Conservation (phyloP, 2,888 invertebrate species). For the Xestobium rufovillosum region DNA sequence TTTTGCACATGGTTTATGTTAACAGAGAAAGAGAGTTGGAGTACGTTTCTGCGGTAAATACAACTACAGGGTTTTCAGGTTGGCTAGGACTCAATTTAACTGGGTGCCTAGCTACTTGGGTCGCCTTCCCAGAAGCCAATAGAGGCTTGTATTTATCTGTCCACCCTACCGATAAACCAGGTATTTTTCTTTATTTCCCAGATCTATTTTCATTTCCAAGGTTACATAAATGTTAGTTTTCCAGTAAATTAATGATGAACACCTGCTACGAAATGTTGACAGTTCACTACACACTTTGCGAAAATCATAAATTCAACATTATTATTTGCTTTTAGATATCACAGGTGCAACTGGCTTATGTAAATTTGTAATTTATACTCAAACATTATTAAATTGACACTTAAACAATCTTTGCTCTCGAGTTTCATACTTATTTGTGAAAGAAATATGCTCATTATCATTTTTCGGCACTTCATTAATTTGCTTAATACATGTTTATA, state of each 20-base stretch:
- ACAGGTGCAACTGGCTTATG: no score
- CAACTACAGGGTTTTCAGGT: constrained; percentile 68
- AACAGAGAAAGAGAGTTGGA: constrained; percentile 65
- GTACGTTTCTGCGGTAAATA: constrained; percentile 66
- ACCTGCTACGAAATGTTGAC: not conserved
- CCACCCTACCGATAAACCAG: constrained; percentile 63
- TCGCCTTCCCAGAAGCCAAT: constrained; percentile 69
- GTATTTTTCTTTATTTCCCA: constrained; percentile 44
- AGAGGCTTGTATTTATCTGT: constrained; percentile 78
- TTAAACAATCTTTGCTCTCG: no score
- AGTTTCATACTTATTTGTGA: no score
- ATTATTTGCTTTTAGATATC: no score
- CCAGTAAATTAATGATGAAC: constrained; percentile 8
- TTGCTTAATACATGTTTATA: no score
- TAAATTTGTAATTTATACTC: no score
- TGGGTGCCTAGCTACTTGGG: constrained; percentile 69
- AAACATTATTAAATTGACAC: no score
- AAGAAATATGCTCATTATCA: no score
- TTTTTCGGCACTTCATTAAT: no score
- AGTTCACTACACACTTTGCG: not conserved
- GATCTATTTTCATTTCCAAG: constrained; percentile 10
- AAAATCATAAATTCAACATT: no score
- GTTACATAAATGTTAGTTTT: constrained; percentile 5
- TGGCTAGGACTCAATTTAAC: constrained; percentile 87
- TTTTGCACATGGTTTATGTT: no score